phyloP scores from a whole-genome alignment of 2,113 vertebrate genomes.

The Trochalopteron elliotii region DNA sequence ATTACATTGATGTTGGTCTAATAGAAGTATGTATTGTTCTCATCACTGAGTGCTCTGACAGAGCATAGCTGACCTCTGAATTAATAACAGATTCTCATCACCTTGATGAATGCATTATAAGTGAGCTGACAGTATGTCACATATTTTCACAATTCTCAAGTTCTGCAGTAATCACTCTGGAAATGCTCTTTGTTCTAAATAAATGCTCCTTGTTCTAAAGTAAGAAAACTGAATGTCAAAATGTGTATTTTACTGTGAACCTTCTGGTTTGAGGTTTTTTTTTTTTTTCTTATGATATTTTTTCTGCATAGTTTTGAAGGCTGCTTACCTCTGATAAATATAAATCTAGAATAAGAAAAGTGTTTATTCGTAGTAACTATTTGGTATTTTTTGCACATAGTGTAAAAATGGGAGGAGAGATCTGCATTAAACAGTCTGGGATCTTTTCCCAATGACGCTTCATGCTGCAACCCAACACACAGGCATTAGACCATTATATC shows the following conservation, averaged over 20 bases:
- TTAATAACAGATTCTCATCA: neutral
- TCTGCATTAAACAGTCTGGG: neutral
- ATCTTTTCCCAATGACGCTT: neutral
- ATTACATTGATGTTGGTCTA: neutral
- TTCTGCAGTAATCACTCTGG: neutral
- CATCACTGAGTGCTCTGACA: neutral
- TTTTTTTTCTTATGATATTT: neutral
- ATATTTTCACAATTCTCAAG: neutral
- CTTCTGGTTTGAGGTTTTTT: neutral
- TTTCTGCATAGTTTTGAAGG: neutral
- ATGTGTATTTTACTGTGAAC: neutral
- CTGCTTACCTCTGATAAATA: neutral
- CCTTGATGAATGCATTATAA: neutral
- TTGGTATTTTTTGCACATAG: neutral
- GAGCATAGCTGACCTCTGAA: neutral
- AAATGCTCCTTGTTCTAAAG: neutral
- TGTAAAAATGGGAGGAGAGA: neutral
- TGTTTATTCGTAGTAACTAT: neutral
- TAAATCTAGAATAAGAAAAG: neutral
- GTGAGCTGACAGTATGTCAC: neutral
- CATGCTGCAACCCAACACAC: neutral
- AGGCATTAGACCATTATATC: neutral
- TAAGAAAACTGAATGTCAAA: neutral
- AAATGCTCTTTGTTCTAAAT: neutral
- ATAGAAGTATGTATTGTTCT: neutral